These are phyloP conservation scores for Agonopterix subpropinquella DNA, from an alignment of 2,888 invertebrate species.

Conservation along the genomic window DNA sequence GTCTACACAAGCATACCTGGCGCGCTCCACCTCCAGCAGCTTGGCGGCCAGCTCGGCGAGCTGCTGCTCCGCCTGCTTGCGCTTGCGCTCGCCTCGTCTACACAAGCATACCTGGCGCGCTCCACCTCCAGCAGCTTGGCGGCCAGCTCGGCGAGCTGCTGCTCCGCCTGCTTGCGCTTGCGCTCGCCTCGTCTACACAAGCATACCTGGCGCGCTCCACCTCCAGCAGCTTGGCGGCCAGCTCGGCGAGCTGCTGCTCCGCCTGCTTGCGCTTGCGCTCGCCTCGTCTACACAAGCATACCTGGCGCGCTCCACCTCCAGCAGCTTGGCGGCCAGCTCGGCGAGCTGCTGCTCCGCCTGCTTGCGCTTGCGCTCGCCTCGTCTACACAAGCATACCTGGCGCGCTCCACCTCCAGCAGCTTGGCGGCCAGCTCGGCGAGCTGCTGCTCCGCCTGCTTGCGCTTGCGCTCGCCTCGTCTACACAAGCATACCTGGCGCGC, in stretches of 20 bases:
- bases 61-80: constrained; percentile 96
- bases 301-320: constrained; percentile 70
- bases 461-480: constrained; percentile 93
- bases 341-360: constrained; percentile 93
- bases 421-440: constrained; percentile 81
- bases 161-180: constrained; percentile 95
- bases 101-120: constrained; percentile 52
- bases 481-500: constrained; percentile 52
- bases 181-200: constrained; percentile 93
- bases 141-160: constrained; percentile 85
- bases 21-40: constrained; percentile 69
- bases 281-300: constrained; percentile 71
- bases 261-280: constrained; percentile 97
- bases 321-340: constrained; percentile 77
- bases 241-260: constrained; percentile 90
- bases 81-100: constrained; percentile 93
- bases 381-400: constrained; percentile 45
- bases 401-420: constrained; percentile 69
- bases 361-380: constrained; percentile 95
- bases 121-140: constrained; percentile 70
- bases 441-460: constrained; percentile 96
- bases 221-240: constrained; percentile 70
- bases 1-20: constrained; percentile 45
- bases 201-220: constrained; percentile 63
- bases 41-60: constrained; percentile 81